Conservation (phyloP, 2,888 invertebrate genomes). For the Branchellion lobata region DNA sequence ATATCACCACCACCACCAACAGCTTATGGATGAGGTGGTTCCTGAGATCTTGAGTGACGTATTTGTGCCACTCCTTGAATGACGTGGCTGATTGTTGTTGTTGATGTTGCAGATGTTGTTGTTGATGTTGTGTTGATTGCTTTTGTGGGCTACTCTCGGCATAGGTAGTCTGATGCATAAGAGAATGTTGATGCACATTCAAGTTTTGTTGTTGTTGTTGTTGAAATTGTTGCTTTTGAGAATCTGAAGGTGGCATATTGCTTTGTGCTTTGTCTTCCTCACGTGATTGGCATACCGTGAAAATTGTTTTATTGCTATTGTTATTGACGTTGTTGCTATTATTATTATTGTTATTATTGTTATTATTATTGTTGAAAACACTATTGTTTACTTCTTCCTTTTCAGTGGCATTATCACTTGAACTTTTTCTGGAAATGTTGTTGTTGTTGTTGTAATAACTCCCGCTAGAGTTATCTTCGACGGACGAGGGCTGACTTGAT, state of each 20-base stretch:
- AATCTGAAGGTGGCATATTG: neutral
- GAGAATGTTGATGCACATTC: too few relatives aligned
- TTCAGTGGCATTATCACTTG: neutral
- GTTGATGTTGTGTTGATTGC: neutral
- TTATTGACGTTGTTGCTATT: neutral
- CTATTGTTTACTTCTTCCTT: too few relatives aligned
- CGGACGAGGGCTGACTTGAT: neutral
- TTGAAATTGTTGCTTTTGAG: neutral
- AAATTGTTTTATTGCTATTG: neutral
- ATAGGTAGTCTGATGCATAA: too few relatives aligned
- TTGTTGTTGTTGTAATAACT: neutral
- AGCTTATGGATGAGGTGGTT: conserved; percentile 98
- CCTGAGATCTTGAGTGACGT: conserved; percentile 89
- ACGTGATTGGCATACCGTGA: neutral
- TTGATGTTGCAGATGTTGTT: neutral
- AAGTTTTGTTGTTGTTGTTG: neutral
- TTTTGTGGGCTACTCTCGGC: too few relatives aligned
- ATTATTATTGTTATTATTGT: neutral
- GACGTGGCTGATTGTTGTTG: neutral
- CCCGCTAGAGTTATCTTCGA: neutral
- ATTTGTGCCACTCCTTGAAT: conserved; percentile 88
- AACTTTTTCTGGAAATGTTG: neutral
- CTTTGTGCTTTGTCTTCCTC: neutral
- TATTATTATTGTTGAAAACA: too few relatives aligned
- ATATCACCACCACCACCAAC: conserved; percentile 67